These are phyloP conservation scores for Scolopax mira DNA, from an alignment of 2,113 vertebrate genomes.

Conservation along the genomic window DNA sequence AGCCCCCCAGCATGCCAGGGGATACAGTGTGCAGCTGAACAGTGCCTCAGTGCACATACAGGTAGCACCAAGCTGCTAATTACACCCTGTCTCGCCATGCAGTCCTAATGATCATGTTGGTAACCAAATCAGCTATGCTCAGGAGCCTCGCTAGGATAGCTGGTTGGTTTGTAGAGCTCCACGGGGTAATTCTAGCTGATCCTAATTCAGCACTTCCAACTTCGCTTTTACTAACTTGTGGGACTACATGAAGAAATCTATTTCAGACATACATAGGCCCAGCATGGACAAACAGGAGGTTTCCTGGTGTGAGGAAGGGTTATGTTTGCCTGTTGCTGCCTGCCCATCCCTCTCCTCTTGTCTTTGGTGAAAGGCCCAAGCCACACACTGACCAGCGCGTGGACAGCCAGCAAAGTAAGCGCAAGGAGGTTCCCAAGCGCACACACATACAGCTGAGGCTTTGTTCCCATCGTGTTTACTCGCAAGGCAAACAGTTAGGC, in stretches of 20 bases:
- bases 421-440: conserved; percentile 23
- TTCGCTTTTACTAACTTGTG: background rate
- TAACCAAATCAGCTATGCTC: background rate
- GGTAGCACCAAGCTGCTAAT: background rate
- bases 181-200: background rate
- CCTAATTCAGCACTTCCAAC: background rate
- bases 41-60: background rate
- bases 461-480: conserved; percentile 55
- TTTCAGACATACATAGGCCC: background rate
- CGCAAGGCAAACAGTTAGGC: conserved; percentile 19
- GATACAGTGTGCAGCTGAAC: background rate
- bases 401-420: conserved; percentile 6
- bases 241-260: background rate
- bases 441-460: conserved; percentile 19
- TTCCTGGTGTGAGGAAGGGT: background rate
- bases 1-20: no score
- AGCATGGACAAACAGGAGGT: background rate
- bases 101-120: background rate
- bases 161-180: background rate
- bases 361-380: background rate
- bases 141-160: background rate
- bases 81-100: background rate
- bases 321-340: background rate
- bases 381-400: background rate
- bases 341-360: background rate